These are phyloP conservation scores for Pseudomyrmex flavicornis DNA, from an alignment of 1,140 invertebrate species.

Conservation along the genomic window DNA sequence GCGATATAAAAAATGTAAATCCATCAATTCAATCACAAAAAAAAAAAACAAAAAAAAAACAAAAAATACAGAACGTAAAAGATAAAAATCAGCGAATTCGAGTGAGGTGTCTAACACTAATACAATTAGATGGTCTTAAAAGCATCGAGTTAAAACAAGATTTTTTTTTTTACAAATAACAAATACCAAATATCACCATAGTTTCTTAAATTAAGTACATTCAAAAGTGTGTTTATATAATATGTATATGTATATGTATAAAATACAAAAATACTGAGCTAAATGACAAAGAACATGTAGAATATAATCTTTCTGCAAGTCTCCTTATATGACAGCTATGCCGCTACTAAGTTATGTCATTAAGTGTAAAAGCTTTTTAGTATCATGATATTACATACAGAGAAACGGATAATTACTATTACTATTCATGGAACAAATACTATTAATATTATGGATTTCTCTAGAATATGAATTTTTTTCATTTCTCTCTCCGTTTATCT, in stretches of 20 bases:
- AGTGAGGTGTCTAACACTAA: constrained; percentile 66
- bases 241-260: constrained; percentile 70
- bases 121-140: constrained; percentile 69
- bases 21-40: constrained; percentile 50
- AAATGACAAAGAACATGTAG: constrained; percentile 79
- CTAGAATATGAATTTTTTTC: constrained; percentile 72
- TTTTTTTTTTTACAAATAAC: constrained; percentile 62
- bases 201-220: constrained; percentile 84
- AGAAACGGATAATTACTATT: constrained; percentile 81
- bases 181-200: constrained; percentile 80
- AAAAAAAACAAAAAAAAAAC: too few relatives aligned
- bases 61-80: constrained; percentile 57
- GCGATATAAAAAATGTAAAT: constrained; percentile 81
- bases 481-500: constrained; percentile 12
- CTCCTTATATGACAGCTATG: constrained; percentile 71
- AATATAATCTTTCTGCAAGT: constrained; percentile 74
- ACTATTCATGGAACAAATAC: constrained; percentile 75
- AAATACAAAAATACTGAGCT: constrained; percentile 85
- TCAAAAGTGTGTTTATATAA: constrained; percentile 57
- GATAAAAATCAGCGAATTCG: constrained; percentile 46
- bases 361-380: constrained; percentile 84
- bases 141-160: constrained; percentile 68
- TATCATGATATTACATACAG: constrained; percentile 83
- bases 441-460: constrained; percentile 71
- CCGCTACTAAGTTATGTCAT: constrained; percentile 77